phyloP scores from a whole-genome alignment of 2,113 vertebrate genomes.

The Grammomys surdaster region DNA sequence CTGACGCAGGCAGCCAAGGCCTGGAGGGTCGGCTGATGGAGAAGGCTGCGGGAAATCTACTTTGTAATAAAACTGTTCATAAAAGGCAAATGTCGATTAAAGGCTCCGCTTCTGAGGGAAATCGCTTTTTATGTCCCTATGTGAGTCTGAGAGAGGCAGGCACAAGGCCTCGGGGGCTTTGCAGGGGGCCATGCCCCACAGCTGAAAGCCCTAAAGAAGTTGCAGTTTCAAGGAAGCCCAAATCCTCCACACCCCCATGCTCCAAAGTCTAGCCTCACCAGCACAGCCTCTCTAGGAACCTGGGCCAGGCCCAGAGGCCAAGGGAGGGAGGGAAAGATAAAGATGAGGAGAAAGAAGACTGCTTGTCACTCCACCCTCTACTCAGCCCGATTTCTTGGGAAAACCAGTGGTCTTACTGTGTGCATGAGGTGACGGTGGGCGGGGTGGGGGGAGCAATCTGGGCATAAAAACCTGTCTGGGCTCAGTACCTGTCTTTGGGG shows the following conservation, averaged over 20 bases:
- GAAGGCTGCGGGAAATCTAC: constrained; percentile 83
- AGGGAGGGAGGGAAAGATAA: not conserved
- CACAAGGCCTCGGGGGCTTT: fast-evolving
- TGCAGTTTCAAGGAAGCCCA: not conserved
- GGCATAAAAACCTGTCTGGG: not conserved
- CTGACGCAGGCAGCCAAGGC: constrained; percentile 75
- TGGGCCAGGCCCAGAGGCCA: not conserved
- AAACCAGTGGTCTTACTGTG: too few relatives aligned
- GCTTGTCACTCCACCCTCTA: fast-evolving
- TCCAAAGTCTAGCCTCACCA: not conserved
- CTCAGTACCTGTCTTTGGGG: not conserved
- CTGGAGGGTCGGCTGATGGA: constrained; percentile 73
- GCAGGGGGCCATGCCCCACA: fast-evolving
- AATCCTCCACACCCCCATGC: not conserved
- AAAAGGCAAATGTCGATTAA: constrained; percentile 85
- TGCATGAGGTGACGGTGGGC: too few relatives aligned
- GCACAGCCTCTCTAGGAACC: not conserved
- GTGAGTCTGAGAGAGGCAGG: constrained; percentile 70
- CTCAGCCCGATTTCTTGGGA: not conserved
- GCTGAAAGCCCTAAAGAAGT: not conserved
- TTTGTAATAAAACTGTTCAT: constrained; percentile 85
- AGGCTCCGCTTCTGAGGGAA: constrained; percentile 80
- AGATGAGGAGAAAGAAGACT: too few relatives aligned
- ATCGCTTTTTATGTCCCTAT: constrained; percentile 81
- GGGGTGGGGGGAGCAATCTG: not conserved